These are phyloP conservation scores for Notamacropus eugenii DNA, from an alignment of 2,797 vertebrate genomes.

Conservation along the genomic window DNA sequence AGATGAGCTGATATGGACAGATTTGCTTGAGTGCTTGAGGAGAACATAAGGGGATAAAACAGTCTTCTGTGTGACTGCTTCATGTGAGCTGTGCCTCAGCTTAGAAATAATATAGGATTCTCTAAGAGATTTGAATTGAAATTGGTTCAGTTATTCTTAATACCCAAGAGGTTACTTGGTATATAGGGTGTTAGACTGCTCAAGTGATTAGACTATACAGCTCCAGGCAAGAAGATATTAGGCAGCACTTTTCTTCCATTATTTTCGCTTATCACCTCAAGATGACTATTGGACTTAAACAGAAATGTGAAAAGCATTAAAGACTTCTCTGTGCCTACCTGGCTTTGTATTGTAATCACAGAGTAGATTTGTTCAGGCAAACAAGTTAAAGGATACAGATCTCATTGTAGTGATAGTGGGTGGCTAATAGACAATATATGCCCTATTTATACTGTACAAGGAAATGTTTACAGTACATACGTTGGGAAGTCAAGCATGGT, in stretches of 20 bases:
- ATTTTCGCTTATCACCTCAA: slow-evolving; percentile 43
- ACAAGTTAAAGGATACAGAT: not conserved
- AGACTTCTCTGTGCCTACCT: not conserved
- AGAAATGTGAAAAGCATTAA: slow-evolving; percentile 12
- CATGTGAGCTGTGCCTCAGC: not conserved
- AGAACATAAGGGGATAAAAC: not conserved
- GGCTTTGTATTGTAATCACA: slow-evolving; percentile 3
- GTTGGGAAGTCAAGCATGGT: slow-evolving; percentile 14
- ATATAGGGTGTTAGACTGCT: not conserved
- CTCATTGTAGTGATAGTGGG: not conserved
- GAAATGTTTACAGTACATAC: slow-evolving; percentile 49
- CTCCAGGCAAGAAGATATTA: not conserved
- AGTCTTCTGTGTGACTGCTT: not conserved
- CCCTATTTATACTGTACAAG: not conserved
- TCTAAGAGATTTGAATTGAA: not conserved
- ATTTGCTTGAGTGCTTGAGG: not conserved
- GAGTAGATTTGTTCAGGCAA: slow-evolving; percentile 23
- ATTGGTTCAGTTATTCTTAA: not conserved
- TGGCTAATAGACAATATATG: slow-evolving; percentile 24
- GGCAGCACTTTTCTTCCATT: not conserved
- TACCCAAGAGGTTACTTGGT: not conserved
- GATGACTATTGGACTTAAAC: slow-evolving; percentile 36
- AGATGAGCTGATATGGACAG: not conserved
- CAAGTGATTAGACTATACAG: not conserved
- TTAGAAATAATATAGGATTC: not conserved